Evolutionary conservation across 92 coral and sea anemone genomes (phyloP), one percentile per base, ranked within the genome.

Genomic region (Meandrina meandrites): DNA sequence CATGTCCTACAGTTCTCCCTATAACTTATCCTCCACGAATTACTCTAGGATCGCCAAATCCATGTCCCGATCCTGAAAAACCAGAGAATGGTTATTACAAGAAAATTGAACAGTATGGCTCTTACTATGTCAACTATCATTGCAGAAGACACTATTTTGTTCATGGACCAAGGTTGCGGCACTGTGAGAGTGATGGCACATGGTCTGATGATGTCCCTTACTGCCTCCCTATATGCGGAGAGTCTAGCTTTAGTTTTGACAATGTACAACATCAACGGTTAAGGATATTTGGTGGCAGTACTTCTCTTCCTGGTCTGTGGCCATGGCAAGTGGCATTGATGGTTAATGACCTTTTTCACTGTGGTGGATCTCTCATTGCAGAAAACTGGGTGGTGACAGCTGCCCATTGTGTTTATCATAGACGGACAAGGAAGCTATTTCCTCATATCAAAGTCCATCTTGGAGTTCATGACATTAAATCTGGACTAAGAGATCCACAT

Each of bases 321-420:
- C 99, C 99, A 1, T 97, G 99, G 99, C 99, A 97, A 53, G 99
- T 95, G 28, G 98, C 94, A 16, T 76, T 97, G 81, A 92, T 88
- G 76, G 68, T 81, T 18, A 57, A 83, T 27, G 80, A 84, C 0
- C 62, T 79, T 62, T 85, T 93, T 58, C 94, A 91, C 78, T 97
- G 99, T 86, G 99, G 98, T 74, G 99, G 99, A 15, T 86, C 97
- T 4, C 92, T 97, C 6, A 81, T 97, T 77, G 91, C 95, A 75
- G 98, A 97, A 30, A 88, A 92, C 70, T 97, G 98, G 99, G 91
- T 97, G 27, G 92, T 97, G 17, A 97, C 99, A 73, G 99, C 99
- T 11, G 99, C 99, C 27, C 99, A 97, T 73, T 97, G 99, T 75
- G 93, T 97, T 56, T 90, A 82, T 3, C 72, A 86, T 27, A 51